Conservation (phyloP, 1,140 invertebrate species). For the Parasteatoda tepidariorum region DNA sequence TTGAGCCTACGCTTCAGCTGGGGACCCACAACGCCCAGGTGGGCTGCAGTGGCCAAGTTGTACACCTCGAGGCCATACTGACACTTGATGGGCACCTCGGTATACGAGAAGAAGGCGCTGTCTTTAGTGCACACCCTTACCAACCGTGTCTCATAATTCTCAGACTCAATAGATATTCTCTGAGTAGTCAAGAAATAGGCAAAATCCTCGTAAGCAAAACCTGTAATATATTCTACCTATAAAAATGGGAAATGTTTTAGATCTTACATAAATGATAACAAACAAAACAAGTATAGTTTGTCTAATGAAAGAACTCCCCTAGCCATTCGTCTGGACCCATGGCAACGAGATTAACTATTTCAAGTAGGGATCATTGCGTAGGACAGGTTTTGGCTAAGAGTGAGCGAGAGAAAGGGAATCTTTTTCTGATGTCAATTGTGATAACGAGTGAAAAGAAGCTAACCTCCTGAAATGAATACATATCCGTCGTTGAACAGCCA, state of each 20-base stretch:
- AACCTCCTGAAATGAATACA: too few species aligned
- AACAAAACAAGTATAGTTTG: too few species aligned
- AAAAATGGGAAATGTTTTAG: not conserved
- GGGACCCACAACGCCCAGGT: constrained; percentile 37
- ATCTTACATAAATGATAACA: too few species aligned
- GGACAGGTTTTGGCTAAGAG: too few species aligned
- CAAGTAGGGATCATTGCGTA: too few species aligned
- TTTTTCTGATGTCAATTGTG: too few species aligned
- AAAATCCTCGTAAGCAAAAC: constrained; percentile 64
- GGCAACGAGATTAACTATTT: too few species aligned
- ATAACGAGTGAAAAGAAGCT: too few species aligned
- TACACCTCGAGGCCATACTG: constrained; percentile 56
- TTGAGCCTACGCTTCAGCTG: constrained; percentile 30
- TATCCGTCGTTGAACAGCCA: too few species aligned
- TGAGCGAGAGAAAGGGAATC: too few species aligned
- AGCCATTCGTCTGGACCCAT: too few species aligned
- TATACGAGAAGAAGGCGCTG: constrained; percentile 64
- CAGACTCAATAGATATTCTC: constrained; percentile 18
- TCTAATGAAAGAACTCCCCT: too few species aligned
- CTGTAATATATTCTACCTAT: constrained; percentile 64
- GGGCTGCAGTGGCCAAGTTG: constrained; percentile 63
- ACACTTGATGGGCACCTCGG: constrained; percentile 64
- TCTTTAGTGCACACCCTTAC: constrained; percentile 64
- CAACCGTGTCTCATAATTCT: constrained; percentile 62
- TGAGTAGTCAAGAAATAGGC: constrained; percentile 65